Percentiles rank a stretch among this genome's conserved stretches.
These are phyloP conservation scores for Pangasius macronema DNA, from an alignment of 2,797 vertebrate genomes.

Conservation along the genomic window DNA sequence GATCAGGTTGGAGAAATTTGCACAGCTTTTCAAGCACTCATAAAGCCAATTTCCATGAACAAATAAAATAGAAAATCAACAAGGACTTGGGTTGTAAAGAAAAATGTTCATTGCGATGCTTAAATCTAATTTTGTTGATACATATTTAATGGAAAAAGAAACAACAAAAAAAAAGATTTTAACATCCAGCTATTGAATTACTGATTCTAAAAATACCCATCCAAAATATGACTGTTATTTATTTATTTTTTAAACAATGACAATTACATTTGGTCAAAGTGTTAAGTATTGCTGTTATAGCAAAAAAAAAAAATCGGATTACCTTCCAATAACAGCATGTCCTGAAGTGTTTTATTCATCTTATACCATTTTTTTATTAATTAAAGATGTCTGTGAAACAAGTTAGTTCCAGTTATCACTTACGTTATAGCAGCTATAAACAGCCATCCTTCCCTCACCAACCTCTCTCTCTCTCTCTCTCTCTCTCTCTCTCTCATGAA, in stretches of 20 bases:
- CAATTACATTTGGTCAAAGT: conserved; percentile 12
- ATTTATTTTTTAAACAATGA: background rate
- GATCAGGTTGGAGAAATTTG: conserved; percentile 4
- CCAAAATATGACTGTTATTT: background rate
- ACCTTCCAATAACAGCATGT: background rate
- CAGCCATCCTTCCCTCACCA: background rate
- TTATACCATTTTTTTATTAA: background rate
- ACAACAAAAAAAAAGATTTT: background rate
- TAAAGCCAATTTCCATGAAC: conserved; percentile 29
- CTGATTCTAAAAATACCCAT: conserved; percentile 5
- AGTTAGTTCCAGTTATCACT: background rate
- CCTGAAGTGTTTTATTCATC: background rate
- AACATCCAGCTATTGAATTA: conserved; percentile 4
- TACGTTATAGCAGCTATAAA: background rate
- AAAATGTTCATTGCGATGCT: background rate
- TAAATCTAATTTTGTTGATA: conserved; percentile 3
- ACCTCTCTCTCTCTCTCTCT: background rate
- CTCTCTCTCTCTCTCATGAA: background rate
- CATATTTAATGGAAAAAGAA: conserved; percentile 4
- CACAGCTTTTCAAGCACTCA: conserved; percentile 17
- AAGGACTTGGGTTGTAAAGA: background rate
- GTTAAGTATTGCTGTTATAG: background rate
- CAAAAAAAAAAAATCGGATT: background rate
- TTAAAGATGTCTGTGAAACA: background rate
- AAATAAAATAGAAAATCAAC: conserved; percentile 16